Conservation (phyloP, 92 coral and sea anemone genomes). For the Porites evermanni region DNA sequence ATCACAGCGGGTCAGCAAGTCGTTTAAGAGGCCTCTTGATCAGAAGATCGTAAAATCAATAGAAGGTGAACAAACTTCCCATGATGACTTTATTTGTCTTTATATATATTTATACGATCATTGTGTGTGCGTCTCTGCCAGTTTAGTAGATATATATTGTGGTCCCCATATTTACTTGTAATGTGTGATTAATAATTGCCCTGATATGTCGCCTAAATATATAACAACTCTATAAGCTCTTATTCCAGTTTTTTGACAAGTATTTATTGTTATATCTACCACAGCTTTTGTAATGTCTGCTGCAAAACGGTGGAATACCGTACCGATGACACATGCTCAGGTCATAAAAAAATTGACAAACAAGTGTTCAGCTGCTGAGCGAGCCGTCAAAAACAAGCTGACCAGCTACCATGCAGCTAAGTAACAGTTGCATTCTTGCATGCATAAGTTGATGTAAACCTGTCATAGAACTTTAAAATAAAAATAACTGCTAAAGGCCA, state of each 20-base stretch:
- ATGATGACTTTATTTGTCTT: not conserved
- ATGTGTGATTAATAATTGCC: not conserved
- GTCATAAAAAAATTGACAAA: too few relatives aligned
- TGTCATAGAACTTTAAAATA: too few relatives aligned
- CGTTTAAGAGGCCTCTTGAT: not conserved
- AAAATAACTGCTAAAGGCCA: constrained; percentile 8
- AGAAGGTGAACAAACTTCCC: not conserved
- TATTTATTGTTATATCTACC: not conserved
- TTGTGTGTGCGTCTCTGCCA: not conserved
- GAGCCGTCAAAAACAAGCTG: not conserved
- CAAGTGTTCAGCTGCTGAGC: not conserved
- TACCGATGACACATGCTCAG: constrained; percentile 18
- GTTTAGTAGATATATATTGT: not conserved
- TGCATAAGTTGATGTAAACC: not conserved
- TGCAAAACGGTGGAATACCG: constrained; percentile 5
- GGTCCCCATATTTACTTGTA: constrained; percentile 9
- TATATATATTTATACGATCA: not conserved
- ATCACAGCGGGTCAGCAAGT: constrained; percentile 5
- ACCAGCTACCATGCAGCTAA: constrained; percentile 2
- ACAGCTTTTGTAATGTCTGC: not conserved
- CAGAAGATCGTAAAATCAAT: constrained; percentile 5
- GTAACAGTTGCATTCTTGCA: not conserved
- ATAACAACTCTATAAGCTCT: not conserved
- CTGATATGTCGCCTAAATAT: not conserved
- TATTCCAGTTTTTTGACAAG: constrained; percentile 1